phyloP scores from a whole-genome alignment of 2,113 vertebrate species.

The Chinchilla lanigera region DNA sequence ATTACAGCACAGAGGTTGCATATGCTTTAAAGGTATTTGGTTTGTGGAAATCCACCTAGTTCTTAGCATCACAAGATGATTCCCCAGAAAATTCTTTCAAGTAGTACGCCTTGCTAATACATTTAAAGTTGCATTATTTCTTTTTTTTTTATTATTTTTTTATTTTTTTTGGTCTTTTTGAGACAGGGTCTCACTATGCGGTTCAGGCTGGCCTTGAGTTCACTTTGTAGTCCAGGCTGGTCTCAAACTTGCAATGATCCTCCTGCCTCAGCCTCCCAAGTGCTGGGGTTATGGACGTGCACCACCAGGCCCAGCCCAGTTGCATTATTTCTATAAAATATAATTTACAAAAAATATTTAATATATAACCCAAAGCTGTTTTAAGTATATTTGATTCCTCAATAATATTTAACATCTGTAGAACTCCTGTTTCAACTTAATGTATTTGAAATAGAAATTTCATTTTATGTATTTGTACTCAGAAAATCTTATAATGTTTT shows the following conservation, averaged over 20 bases:
- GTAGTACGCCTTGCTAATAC: background rate
- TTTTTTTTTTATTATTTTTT: no score
- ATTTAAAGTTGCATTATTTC: conserved; percentile 1
- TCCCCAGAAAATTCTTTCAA: background rate
- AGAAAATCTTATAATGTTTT: background rate
- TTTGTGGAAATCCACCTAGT: background rate
- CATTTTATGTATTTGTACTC: background rate
- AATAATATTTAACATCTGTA: background rate
- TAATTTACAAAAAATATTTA: conserved; percentile 21
- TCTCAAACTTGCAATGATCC: no score
- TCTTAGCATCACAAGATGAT: background rate
- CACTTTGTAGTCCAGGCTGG: no score
- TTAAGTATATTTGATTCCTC: background rate
- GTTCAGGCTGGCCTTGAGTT: no score
- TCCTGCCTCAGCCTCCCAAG: no score
- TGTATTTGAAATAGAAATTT: conserved; percentile 33
- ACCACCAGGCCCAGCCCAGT: no score
- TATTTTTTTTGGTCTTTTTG: no score
- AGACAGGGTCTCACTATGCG: no score
- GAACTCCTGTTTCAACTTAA: background rate
- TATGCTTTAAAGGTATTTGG: background rate
- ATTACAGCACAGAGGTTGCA: background rate
- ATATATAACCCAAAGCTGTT: background rate
- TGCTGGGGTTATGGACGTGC: no score
- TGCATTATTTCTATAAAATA: background rate